Conservation (phyloP, 2,113 vertebrate genomes). For the Triplophysa siluroides region DNA sequence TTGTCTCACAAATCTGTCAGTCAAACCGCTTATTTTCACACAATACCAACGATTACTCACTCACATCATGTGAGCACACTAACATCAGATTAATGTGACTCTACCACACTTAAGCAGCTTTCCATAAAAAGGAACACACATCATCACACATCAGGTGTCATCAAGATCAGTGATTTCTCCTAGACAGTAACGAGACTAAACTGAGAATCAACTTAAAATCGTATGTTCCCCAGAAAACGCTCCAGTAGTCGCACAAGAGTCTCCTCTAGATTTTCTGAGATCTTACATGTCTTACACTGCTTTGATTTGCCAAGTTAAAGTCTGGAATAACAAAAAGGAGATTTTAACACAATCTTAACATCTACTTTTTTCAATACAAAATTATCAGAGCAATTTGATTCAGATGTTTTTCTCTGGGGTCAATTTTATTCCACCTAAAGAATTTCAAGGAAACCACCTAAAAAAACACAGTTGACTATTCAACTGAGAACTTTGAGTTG, state of each 20-base stretch:
- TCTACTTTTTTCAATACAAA: neutral
- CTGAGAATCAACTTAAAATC: neutral
- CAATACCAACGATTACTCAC: conserved; percentile 34
- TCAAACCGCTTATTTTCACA: conserved; percentile 36
- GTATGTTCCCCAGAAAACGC: neutral
- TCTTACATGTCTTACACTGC: neutral
- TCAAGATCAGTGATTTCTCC: neutral
- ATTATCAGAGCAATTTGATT: neutral
- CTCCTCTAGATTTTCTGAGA: neutral
- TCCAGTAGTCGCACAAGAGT: neutral
- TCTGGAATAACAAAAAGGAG: neutral
- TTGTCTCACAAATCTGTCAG: conserved; percentile 49
- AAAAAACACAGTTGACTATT: no score
- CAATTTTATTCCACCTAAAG: no score
- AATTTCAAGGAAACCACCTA: no score
- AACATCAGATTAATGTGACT: neutral
- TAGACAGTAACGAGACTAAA: neutral
- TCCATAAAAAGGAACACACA: neutral
- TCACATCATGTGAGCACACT: conserved; percentile 18
- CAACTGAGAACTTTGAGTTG: no score
- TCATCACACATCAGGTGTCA: neutral
- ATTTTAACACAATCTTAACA: neutral
- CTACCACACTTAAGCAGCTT: neutral
- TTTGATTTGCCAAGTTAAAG: neutral
- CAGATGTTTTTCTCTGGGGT: no score